These are phyloP conservation scores for Glandiceps talaboti DNA, from an alignment of 53 echinoderm and acorn worm genomes.

Conservation along the genomic window DNA sequence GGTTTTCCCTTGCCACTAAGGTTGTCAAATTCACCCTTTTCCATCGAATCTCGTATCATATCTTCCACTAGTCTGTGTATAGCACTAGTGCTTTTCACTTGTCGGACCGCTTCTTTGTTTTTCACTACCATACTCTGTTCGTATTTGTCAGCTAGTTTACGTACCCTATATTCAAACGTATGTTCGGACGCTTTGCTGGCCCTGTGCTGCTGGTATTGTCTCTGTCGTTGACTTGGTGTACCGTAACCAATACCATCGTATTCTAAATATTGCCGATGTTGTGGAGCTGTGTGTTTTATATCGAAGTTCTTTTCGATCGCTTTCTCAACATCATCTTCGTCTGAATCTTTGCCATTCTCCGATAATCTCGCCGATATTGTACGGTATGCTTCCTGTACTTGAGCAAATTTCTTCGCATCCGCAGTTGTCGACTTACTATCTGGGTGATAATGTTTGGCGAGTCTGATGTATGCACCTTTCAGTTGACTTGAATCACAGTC, in stretches of 20 bases:
- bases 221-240: slow-evolving; percentile 59
- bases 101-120: slow-evolving; percentile 45
- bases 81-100: slow-evolving; percentile 53
- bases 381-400: slow-evolving; percentile 61
- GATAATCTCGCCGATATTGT: slow-evolving; percentile 33
- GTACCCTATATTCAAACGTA: slow-evolving; percentile 31
- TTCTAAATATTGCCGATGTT: slow-evolving; percentile 66
- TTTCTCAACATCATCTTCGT: slow-evolving; percentile 20
- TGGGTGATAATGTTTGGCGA: slow-evolving; percentile 76
- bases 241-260: slow-evolving; percentile 71
- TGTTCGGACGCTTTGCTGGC: slow-evolving; percentile 33
- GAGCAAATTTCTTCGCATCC: slow-evolving; percentile 40
- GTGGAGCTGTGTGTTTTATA: slow-evolving; percentile 45
- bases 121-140: slow-evolving; percentile 29
- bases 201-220: slow-evolving; percentile 46
- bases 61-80: slow-evolving; percentile 80
- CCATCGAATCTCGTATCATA: slow-evolving; percentile 63
- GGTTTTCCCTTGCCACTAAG: slow-evolving; percentile 60
- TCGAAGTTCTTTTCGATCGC: slow-evolving; percentile 19
- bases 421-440: slow-evolving; percentile 36
- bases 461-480: slow-evolving; percentile 46
- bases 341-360: slow-evolving; percentile 3
- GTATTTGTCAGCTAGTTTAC: slow-evolving; percentile 20
- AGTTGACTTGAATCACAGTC: slow-evolving; percentile 25
- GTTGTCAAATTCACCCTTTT: slow-evolving; percentile 78